Conservation (phyloP, 2,888 invertebrate species). For the Gastracanthus pulcherrimus region DNA sequence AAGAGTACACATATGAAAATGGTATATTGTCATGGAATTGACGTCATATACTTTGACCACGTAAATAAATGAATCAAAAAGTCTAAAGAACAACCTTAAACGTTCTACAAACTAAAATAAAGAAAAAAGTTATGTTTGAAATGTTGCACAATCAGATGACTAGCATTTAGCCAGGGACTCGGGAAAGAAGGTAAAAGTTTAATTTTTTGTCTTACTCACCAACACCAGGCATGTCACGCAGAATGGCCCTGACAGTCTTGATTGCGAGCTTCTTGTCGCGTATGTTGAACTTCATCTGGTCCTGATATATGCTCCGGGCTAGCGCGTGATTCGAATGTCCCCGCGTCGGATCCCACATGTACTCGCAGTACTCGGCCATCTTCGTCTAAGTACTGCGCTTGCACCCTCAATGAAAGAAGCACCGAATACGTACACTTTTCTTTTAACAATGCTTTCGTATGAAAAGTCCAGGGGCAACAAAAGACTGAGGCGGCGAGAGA, state of each 20-base stretch:
- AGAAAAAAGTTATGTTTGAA: background rate
- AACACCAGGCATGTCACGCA: slow-evolving; percentile 72
- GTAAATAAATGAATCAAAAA: too few species aligned
- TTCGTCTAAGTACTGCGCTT: background rate
- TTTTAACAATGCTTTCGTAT: background rate
- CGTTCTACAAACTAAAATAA: too few species aligned
- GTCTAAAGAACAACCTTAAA: too few species aligned
- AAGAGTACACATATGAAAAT: too few species aligned
- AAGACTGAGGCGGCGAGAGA: too few species aligned
- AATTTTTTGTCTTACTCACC: slow-evolving; percentile 66
- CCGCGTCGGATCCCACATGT: slow-evolving; percentile 73
- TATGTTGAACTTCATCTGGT: slow-evolving; percentile 69
- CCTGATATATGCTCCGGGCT: slow-evolving; percentile 70
- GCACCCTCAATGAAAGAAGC: background rate
- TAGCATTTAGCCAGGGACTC: background rate
- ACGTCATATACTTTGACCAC: too few species aligned
- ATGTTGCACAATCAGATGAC: background rate
- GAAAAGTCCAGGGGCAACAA: too few species aligned
- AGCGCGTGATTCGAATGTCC: slow-evolving; percentile 64
- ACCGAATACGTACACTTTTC: background rate
- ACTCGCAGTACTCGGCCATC: slow-evolving; percentile 76
- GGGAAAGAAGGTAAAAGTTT: background rate
- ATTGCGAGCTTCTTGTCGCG: slow-evolving; percentile 74
- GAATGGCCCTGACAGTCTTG: slow-evolving; percentile 73
- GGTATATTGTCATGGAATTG: too few species aligned